phyloP scores from a whole-genome alignment of 2,888 invertebrate genomes.

The Drosophila helvetica region DNA sequence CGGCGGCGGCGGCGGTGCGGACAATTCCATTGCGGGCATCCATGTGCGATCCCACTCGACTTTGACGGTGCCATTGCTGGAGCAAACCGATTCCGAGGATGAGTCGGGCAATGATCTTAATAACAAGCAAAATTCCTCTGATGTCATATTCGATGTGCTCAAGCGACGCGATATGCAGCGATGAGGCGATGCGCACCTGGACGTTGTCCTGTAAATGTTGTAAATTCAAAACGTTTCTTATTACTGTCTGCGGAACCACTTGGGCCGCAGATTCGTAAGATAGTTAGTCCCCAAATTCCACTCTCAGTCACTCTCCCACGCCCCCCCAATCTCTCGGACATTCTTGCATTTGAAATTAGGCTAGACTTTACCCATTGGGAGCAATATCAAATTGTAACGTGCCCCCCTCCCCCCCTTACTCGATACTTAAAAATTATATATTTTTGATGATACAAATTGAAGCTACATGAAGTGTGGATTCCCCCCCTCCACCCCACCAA shows the following conservation, averaged over 20 bases:
- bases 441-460: background rate
- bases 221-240: slow-evolving; percentile 53
- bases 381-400: background rate
- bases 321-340: background rate
- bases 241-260: background rate
- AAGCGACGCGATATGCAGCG: slow-evolving; percentile 85
- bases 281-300: slow-evolving; percentile 6
- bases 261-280: background rate
- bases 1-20: slow-evolving; percentile 1
- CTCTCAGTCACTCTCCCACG: background rate
- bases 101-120: slow-evolving; percentile 78
- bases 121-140: slow-evolving; percentile 84
- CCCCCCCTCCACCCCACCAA: background rate
- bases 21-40: slow-evolving; percentile 28
- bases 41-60: slow-evolving; percentile 68
- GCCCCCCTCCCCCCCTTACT: too few species aligned
- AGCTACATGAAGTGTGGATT: background rate
- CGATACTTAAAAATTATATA: too few species aligned
- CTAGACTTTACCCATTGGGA: background rate
- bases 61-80: slow-evolving; percentile 81
- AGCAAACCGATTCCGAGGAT: slow-evolving; percentile 82
- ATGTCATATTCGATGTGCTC: slow-evolving; percentile 86
- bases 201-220: slow-evolving; percentile 68
- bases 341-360: background rate
- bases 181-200: slow-evolving; percentile 53